These are phyloP conservation scores for Halictus quadricinctus DNA, from an alignment of 2,888 invertebrate genomes.

Conservation along the genomic window DNA sequence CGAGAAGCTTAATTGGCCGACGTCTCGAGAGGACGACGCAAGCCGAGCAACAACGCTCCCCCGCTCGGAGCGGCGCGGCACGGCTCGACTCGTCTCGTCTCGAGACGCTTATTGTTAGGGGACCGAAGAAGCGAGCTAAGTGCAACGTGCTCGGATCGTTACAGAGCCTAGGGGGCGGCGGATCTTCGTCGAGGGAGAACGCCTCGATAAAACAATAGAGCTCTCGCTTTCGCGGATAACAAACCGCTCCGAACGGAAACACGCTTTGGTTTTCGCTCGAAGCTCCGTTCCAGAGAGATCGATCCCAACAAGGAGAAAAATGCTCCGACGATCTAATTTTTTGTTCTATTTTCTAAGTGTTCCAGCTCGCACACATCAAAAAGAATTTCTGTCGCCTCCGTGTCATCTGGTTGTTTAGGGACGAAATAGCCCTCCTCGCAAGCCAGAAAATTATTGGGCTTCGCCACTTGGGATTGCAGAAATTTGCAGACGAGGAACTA, in stretches of 20 bases:
- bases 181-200: background rate
- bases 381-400: background rate
- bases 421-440: background rate
- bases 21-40: slow-evolving; percentile 43
- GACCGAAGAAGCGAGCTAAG: slow-evolving; percentile 5
- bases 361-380: no score
- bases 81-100: background rate
- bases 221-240: background rate
- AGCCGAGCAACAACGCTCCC: background rate
- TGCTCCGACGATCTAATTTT: background rate
- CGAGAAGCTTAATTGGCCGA: slow-evolving; percentile 31
- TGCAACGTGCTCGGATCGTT: slow-evolving; percentile 1
- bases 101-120: slow-evolving; percentile 8
- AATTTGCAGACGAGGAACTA: no score
- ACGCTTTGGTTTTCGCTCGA: background rate
- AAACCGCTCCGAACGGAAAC: background rate
- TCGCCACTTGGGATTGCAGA: no score
- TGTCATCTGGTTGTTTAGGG: background rate
- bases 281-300: background rate
- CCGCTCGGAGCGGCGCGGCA: background rate
- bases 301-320: background rate
- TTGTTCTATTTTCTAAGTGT: background rate
- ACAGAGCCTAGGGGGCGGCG: background rate
- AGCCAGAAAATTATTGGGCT: background rate
- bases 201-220: slow-evolving; percentile 6